phyloP scores from a whole-genome alignment of 2,797 vertebrate species.

The Acropternis orthonyx region DNA sequence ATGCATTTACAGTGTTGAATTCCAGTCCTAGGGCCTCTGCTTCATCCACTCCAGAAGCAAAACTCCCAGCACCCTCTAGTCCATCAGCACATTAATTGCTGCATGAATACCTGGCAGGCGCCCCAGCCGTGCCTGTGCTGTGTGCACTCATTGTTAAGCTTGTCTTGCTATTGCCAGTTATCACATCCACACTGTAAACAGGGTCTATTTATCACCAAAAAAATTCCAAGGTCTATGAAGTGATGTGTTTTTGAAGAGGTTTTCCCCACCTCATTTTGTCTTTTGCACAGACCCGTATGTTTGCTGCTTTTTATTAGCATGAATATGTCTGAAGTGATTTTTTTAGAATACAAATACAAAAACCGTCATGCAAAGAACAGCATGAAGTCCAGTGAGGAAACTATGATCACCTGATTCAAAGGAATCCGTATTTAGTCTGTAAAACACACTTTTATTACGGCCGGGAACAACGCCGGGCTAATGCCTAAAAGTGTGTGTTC shows the following conservation, averaged over 20 bases:
- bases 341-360: neutral
- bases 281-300: neutral
- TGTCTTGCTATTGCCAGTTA: neutral
- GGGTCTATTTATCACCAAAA: neutral
- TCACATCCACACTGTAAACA: neutral
- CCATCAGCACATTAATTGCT: neutral
- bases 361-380: neutral
- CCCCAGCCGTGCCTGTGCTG: fast-evolving
- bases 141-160: neutral
- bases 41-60: neutral
- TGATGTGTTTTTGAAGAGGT: neutral
- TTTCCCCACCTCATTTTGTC: neutral
- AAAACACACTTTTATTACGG: too few relatives aligned
- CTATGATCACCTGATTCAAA: too few relatives aligned
- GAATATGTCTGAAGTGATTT: neutral
- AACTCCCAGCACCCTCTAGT: neutral
- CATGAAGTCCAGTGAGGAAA: neutral
- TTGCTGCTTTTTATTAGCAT: neutral
- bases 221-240: neutral
- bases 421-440: too few relatives aligned
- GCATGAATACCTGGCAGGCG: neutral
- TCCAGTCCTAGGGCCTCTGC: neutral
- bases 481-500: too few relatives aligned
- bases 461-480: too few relatives aligned
- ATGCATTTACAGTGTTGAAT: neutral